Percentiles rank a stretch among this genome's conserved stretches.
Evolutionary conservation across 92 coral and sea anemone species (phyloP).

Genomic region (Epizoanthus scotinus): DNA sequence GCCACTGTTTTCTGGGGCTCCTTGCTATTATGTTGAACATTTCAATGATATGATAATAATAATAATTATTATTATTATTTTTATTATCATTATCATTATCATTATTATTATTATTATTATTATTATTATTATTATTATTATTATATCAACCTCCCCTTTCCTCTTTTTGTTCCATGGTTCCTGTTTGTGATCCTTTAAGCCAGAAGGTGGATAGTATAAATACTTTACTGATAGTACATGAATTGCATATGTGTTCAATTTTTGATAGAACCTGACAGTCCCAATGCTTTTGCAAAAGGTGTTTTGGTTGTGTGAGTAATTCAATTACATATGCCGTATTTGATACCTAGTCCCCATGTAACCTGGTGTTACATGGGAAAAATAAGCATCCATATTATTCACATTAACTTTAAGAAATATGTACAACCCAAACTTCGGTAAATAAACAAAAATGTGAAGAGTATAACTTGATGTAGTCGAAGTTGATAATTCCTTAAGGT

Average conservation of each 20-base stretch:
- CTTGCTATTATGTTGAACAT: too few species aligned
- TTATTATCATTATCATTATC: too few species aligned
- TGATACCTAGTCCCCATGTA: conserved; percentile 21
- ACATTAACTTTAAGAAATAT: conserved; percentile 6
- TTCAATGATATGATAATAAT: too few species aligned
- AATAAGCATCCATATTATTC: conserved; percentile 18
- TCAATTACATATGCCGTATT: not conserved
- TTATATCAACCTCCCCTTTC: too few species aligned
- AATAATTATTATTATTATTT: too few species aligned
- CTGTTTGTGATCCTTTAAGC: not conserved
- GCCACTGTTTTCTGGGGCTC: too few species aligned
- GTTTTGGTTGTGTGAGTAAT: not conserved
- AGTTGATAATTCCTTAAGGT: not conserved
- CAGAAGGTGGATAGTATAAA: conserved; percentile 10
- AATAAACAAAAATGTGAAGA: not conserved
- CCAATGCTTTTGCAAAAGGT: not conserved
- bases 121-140: too few species aligned
- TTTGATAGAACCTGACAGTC: not conserved
- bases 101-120: too few species aligned
- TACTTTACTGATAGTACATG: too few species aligned
- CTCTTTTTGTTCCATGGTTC: not conserved
- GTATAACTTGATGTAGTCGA: not conserved
- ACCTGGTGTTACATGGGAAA: conserved; percentile 45
- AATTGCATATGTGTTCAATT: not conserved
- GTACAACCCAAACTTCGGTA: conserved; percentile 3